phyloP scores from a whole-genome alignment of 2,888 invertebrate species.

The Helobdella robusta region DNA sequence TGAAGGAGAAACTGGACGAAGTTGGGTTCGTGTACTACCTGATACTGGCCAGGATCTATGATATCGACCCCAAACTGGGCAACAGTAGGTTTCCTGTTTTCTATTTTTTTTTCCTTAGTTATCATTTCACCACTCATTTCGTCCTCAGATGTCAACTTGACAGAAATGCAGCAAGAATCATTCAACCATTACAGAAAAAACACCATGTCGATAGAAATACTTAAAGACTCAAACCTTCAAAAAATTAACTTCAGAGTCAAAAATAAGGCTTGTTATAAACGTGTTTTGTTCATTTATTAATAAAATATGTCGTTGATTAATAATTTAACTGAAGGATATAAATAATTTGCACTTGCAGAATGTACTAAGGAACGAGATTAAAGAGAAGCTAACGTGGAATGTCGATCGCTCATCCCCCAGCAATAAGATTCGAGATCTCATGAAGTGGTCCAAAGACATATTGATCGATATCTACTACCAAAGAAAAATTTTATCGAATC shows the following conservation, averaged over 20 bases:
- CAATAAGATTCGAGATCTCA: conserved; percentile 49
- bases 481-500: conserved; percentile 45
- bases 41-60: conserved; percentile 44
- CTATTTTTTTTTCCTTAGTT: not conserved
- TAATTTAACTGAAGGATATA: not conserved
- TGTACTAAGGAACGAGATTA: conserved; percentile 48
- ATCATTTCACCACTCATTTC: not conserved
- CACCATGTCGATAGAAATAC: conserved; percentile 47
- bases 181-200: conserved; percentile 40
- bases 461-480: conserved; percentile 50
- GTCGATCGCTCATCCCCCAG: conserved; percentile 49
- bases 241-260: conserved; percentile 49
- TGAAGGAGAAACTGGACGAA: conserved; percentile 38
- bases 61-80: conserved; percentile 39
- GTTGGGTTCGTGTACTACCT: conserved; percentile 47
- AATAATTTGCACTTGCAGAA: too few species aligned
- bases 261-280: conserved; percentile 41
- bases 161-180: conserved; percentile 33
- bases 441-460: conserved; percentile 50
- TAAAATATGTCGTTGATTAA: not conserved
- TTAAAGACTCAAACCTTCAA: conserved; percentile 48
- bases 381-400: conserved; percentile 49
- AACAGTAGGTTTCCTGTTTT: not conserved
- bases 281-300: not conserved
- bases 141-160: conserved; percentile 28